A percentile compares a stretch with the other conserved stretches of the same genome.
Evolutionary conservation across 2,797 vertebrate genomes (phyloP).

Genomic region (Thalassophryne amazonica): DNA sequence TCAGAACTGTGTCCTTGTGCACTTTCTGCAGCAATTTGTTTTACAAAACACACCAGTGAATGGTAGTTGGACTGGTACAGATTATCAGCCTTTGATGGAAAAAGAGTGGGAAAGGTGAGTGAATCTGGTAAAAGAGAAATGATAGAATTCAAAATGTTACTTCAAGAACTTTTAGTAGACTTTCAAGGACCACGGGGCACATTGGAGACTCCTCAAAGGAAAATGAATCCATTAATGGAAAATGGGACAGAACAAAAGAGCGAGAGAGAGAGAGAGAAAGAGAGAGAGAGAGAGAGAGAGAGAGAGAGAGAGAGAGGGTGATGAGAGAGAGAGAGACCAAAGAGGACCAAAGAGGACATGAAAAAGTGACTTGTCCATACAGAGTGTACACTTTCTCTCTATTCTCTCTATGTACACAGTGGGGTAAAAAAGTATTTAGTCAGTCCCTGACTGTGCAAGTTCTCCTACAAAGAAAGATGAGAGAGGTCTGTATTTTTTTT

Average conservation of each 20-base stretch:
- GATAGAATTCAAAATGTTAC: constrained; percentile 11
- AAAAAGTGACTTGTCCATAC: too few species aligned
- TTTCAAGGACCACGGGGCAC: constrained; percentile 13
- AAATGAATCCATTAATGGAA: constrained; percentile 30
- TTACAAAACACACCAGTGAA: neutral
- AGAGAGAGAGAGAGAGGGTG: constrained; percentile 6
- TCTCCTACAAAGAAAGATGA: too few species aligned
- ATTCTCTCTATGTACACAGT: too few species aligned
- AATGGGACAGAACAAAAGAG: neutral
- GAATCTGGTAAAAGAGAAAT: constrained; percentile 11
- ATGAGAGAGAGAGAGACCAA: constrained; percentile 13
- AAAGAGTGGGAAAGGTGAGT: constrained; percentile 4
- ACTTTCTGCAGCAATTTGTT: neutral
- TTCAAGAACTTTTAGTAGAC: constrained; percentile 20
- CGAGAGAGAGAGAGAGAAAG: neutral
- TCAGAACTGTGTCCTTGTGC: constrained; percentile 5
- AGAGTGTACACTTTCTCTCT: too few species aligned
- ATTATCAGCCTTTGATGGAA: constrained; percentile 2
- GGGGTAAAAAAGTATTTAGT: too few species aligned
- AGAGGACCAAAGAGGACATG: constrained; percentile 10
- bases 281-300: neutral
- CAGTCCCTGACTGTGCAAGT: too few species aligned
- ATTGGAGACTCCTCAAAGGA: constrained; percentile 6
- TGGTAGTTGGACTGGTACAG: neutral
- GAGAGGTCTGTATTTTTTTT: too few species aligned